A percentile compares a stretch with the other conserved stretches of the same genome.
These are phyloP conservation scores for Drosophila percnosoma DNA, from an alignment of 2,888 invertebrate genomes.

Conservation along the genomic window DNA sequence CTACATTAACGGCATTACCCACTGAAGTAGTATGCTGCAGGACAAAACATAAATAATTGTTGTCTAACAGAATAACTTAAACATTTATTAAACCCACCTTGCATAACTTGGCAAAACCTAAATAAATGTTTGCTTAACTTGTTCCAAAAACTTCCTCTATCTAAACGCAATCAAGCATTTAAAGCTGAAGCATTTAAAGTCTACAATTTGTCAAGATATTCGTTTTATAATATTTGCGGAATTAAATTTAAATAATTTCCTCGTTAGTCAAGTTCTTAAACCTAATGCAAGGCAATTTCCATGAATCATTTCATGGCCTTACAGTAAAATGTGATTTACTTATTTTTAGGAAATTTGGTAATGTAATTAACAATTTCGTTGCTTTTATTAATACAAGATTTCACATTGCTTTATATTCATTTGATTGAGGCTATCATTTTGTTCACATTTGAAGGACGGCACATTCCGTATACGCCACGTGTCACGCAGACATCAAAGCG, in stretches of 20 bases:
- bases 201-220: not conserved
- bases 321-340: not conserved
- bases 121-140: not conserved
- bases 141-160: not conserved
- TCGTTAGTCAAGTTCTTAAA: not conserved
- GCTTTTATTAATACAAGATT: not conserved
- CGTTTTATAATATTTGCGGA: not conserved
- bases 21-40: not conserved
- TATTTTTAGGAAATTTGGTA: not conserved
- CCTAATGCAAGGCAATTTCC: not conserved
- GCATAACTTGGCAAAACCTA: not conserved
- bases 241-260: not conserved
- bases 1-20: not conserved
- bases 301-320: not conserved
- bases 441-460: not conserved
- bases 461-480: conserved; percentile 50
- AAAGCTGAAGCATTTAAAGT: not conserved
- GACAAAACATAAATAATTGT: not conserved
- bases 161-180: not conserved
- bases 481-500: conserved; percentile 47
- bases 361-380: not conserved
- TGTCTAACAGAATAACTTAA: not conserved
- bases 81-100: not conserved
- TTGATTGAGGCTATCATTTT: not conserved
- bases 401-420: not conserved